phyloP scores from a whole-genome alignment of 2,113 vertebrate genomes.

The Phylloscopus whistleri region DNA sequence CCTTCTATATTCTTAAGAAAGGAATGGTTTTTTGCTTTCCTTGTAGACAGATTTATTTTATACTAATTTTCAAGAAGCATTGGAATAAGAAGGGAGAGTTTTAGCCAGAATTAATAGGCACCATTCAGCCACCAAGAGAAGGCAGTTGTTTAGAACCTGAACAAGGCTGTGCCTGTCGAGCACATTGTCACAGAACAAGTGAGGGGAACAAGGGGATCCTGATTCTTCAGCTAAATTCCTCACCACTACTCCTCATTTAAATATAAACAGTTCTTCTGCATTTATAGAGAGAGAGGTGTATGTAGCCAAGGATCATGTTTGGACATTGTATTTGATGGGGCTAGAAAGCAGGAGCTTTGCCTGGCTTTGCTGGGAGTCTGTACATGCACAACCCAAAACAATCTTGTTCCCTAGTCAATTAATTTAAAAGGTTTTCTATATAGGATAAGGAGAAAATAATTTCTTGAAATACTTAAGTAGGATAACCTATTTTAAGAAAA shows the following conservation, averaged over 20 bases:
- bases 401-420: neutral
- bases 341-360: neutral
- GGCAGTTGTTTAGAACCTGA: neutral
- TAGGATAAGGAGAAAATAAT: neutral
- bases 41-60: neutral
- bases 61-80: neutral
- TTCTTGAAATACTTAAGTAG: neutral
- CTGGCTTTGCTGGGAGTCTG: neutral
- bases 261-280: neutral
- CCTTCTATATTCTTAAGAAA: neutral
- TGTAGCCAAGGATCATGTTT: neutral
- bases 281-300: neutral
- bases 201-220: neutral
- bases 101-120: neutral
- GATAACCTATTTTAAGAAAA: neutral
- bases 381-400: neutral
- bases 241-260: neutral
- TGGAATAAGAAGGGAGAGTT: neutral
- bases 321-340: neutral
- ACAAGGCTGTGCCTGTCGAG: neutral
- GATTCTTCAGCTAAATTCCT: neutral
- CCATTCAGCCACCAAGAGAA: neutral
- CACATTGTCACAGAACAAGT: neutral
- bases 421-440: neutral
- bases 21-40: neutral